Evolutionary conservation across 2,113 vertebrate genomes (phyloP).

Genomic region (Tachycineta bicolor): DNA sequence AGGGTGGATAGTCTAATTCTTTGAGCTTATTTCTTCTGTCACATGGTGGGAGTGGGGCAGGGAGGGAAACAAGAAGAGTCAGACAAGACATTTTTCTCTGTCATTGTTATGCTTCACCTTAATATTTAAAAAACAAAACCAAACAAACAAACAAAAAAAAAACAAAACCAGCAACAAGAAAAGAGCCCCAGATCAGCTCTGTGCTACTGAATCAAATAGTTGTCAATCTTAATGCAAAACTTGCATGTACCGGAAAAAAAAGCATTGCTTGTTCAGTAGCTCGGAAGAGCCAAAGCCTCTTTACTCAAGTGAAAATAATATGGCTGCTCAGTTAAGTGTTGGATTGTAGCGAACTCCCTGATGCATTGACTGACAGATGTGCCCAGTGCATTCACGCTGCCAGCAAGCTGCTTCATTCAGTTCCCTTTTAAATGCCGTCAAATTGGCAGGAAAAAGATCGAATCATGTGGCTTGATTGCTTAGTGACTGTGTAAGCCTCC

Average conservation of each 20-base stretch:
- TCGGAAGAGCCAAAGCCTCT: neutral
- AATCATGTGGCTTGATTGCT: neutral
- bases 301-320: constrained; percentile 52
- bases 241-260: neutral
- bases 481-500: neutral
- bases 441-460: neutral
- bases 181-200: neutral
- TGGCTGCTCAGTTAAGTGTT: constrained; percentile 47
- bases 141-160: neutral
- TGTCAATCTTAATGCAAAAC: neutral
- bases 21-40: neutral
- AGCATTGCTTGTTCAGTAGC: neutral
- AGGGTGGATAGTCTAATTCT: neutral
- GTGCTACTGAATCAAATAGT: neutral
- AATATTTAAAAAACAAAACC: neutral
- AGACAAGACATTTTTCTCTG: neutral
- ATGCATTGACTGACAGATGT: constrained; percentile 44
- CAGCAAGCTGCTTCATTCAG: neutral
- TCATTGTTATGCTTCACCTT: neutral
- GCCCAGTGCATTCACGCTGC: neutral
- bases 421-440: constrained; percentile 2
- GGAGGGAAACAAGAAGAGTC: neutral
- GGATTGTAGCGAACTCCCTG: neutral
- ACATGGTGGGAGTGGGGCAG: accelerated
- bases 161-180: neutral